Conservation (phyloP, 2,888 invertebrate species). For the Acleris cristana region DNA sequence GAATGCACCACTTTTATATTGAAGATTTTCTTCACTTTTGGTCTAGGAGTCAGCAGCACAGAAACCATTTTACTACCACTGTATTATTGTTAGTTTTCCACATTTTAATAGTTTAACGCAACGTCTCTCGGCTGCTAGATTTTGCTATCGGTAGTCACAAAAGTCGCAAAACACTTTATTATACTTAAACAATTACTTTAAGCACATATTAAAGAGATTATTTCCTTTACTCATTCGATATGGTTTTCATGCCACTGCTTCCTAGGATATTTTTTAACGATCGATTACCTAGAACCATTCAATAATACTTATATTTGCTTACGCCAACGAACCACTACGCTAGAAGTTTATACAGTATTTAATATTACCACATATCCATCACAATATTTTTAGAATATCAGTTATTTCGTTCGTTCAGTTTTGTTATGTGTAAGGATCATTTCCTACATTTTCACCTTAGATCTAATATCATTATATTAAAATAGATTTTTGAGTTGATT, state of each 20-base stretch:
- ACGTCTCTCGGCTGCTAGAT: too few relatives aligned
- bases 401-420: conserved; percentile 77
- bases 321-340: conserved; percentile 39
- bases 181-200: too few relatives aligned
- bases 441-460: conserved; percentile 44
- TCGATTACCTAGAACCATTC: conserved; percentile 12
- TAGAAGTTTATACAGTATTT: conserved; percentile 63
- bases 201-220: background rate
- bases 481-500: conserved; percentile 68
- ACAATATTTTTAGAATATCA: conserved; percentile 83
- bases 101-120: too few relatives aligned
- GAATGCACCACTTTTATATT: too few relatives aligned
- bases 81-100: too few relatives aligned
- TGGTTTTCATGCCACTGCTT: background rate
- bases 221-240: background rate
- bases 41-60: too few relatives aligned
- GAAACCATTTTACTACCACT: too few relatives aligned
- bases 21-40: too few relatives aligned
- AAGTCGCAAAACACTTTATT: too few relatives aligned
- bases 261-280: conserved; percentile 2
- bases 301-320: conserved; percentile 16
- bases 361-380: conserved; percentile 80
- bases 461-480: conserved; percentile 57
- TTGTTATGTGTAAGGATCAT: conserved; percentile 53
- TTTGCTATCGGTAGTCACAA: too few relatives aligned